phyloP scores from a whole-genome alignment of 2,888 invertebrate genomes.

The Troides oblongomaculatus region DNA sequence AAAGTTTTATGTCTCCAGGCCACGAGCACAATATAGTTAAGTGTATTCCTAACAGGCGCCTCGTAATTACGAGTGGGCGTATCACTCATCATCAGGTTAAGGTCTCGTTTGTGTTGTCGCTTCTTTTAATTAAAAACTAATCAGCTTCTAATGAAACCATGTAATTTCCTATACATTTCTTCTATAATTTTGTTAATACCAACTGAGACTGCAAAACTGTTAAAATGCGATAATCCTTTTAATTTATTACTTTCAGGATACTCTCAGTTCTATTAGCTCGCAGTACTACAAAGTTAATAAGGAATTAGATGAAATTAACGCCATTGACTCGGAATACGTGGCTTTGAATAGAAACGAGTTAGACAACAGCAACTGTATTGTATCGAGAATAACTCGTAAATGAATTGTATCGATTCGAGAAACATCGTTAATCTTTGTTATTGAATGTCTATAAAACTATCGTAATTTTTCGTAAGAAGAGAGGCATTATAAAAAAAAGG shows the following conservation, averaged over 20 bases:
- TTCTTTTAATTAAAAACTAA: too few species aligned
- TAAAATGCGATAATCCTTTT: too few species aligned
- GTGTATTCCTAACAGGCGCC: too few species aligned
- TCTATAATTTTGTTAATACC: too few species aligned
- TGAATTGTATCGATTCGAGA: background rate
- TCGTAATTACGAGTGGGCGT: too few species aligned
- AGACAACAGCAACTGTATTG: background rate
- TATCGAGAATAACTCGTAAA: background rate
- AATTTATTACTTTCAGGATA: conserved; percentile 48
- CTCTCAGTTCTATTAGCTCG: conserved; percentile 49
- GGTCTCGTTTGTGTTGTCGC: too few species aligned
- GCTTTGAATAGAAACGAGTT: background rate
- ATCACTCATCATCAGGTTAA: too few species aligned
- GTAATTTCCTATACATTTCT: too few species aligned
- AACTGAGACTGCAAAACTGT: too few species aligned
- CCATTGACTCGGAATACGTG: conserved; percentile 16
- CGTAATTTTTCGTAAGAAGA: background rate
- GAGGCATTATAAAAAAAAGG: background rate
- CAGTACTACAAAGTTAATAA: conserved; percentile 54
- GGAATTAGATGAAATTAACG: conserved; percentile 46
- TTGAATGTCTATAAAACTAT: background rate
- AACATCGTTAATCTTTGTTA: background rate
- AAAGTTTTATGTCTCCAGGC: too few species aligned
- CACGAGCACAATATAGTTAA: too few species aligned
- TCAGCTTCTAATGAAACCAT: too few species aligned